phyloP scores from a whole-genome alignment of 2,888 invertebrate species.

The Drosophila pseudotalamancana region DNA sequence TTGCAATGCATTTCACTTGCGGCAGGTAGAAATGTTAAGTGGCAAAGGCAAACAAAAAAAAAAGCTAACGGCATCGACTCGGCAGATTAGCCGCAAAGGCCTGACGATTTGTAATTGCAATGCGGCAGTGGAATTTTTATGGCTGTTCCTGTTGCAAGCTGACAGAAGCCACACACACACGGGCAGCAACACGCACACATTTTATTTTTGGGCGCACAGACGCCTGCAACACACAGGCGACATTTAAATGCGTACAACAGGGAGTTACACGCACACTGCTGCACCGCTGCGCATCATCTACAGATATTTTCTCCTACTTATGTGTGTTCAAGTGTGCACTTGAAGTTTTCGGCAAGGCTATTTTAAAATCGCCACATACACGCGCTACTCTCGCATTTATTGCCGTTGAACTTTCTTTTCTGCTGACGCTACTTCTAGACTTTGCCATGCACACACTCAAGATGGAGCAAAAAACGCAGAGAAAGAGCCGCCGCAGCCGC shows the following conservation, averaged over 20 bases:
- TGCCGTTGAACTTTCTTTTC: conserved; percentile 74
- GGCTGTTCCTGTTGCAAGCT: conserved; percentile 67
- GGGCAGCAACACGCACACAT: conserved; percentile 45
- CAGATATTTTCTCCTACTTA: conserved; percentile 61
- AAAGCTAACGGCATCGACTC: conserved; percentile 29
- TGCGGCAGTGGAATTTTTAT: conserved; percentile 59
- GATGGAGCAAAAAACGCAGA: conserved; percentile 44
- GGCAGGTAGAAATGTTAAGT: conserved; percentile 35
- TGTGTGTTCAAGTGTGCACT: conserved; percentile 67
- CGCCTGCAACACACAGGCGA: conserved; percentile 49
- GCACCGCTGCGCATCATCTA: conserved; percentile 47
- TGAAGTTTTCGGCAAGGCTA: conserved; percentile 77
- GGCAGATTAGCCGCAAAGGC: conserved; percentile 46
- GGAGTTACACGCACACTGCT: conserved; percentile 24
- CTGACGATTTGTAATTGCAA: conserved; percentile 45
- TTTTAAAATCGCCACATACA: conserved; percentile 73
- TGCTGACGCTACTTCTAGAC: conserved; percentile 78
- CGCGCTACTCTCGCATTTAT: conserved; percentile 50
- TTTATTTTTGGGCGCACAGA: conserved; percentile 68
- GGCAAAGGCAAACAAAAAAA: conserved; percentile 5
- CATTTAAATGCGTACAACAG: conserved; percentile 56
- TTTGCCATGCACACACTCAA: conserved; percentile 68
- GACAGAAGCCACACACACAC: conserved; percentile 30
- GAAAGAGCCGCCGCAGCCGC: conserved; percentile 49
- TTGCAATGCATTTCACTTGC: conserved; percentile 29